Evolutionary conservation across 2,888 invertebrate genomes (phyloP).

Genomic region (Geophilus truncorum): DNA sequence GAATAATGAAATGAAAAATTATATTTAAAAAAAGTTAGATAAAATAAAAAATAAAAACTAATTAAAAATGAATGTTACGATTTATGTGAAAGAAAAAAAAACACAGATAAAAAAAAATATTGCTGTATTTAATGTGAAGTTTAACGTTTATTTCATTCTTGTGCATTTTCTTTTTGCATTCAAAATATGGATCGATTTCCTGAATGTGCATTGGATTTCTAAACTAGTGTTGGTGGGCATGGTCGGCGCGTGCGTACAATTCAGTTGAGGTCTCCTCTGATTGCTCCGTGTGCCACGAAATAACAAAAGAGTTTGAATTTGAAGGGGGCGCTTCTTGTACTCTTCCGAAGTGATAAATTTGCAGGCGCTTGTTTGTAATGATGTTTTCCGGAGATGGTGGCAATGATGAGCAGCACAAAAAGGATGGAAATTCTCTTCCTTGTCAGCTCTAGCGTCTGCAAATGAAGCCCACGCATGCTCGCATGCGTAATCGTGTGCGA

Average conservation of each 20-base stretch:
- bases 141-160: not conserved
- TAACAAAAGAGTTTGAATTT: not conserved
- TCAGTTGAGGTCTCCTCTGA: slow-evolving; percentile 8
- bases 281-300: slow-evolving; percentile 6
- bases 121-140: not conserved
- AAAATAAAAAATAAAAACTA: not conserved
- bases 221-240: not conserved
- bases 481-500: slow-evolving; percentile 17
- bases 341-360: slow-evolving; percentile 13
- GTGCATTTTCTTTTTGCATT: not conserved
- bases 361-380: slow-evolving; percentile 14
- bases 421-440: slow-evolving; percentile 15
- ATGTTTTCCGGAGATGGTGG: slow-evolving; percentile 25
- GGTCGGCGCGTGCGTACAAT: not conserved
- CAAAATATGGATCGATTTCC: slow-evolving; percentile 1
- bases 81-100: too few relatives aligned
- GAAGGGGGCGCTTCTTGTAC: not conserved
- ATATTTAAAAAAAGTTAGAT: too few relatives aligned
- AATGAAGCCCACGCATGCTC: slow-evolving; percentile 11
- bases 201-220: slow-evolving; percentile 1
- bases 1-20: not conserved
- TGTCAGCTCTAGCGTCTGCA: not conserved
- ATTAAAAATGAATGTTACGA: too few relatives aligned
- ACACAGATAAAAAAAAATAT: too few relatives aligned
- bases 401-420: slow-evolving; percentile 15